Base-by-base conservation (phyloP, 2,797 vertebrate species). In the Garrulus glandarius region DNA sequence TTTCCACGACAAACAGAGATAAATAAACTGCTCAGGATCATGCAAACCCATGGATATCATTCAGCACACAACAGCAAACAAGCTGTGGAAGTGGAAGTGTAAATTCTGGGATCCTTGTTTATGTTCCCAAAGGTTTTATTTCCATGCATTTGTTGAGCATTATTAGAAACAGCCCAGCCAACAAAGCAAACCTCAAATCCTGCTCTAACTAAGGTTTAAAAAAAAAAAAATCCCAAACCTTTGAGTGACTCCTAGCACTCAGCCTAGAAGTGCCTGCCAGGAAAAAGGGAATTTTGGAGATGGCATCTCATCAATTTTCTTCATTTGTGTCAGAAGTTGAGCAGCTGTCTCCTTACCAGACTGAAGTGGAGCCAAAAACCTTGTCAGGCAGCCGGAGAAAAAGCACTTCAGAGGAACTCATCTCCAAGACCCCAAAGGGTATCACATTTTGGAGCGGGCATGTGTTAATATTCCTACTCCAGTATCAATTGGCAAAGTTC, bases 291-390 rank as follows among this genome's bases (percentile, higher is more conserved):
- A 97, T 97, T 97, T 98, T 95, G 92, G 80, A 95, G 96, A 96
- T 97, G 94, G 96, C 97, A 95, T 95, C 93, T 95, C 97, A 97
- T 98, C 97, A 97, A 95, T 98, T 97, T 97, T 94, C 97, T 95
- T 97, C 97, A 87, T 97, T 97, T 97, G 96, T 97, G 93, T 97
- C 97, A 98, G 97, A 97, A 98, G 96, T 96, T 97, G 97, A 98
- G 97, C 97, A 98, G 97, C 98, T 98, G 97, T 95, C 97, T 98
- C 96, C 97, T 96, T 97, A 97, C 97, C 97, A 98, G 97, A 97
- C 97, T 97, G 96, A 98, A 97, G 96, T 81, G 91, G 87, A 98
- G 97, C 98, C 97, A 98, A 98, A 96, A 98, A 96, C 97, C 95
- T 97, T 98, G 97, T 97, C 97, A 98, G 95, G 97, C 97, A 98